These are phyloP conservation scores for Diglossa brunneiventris DNA, from an alignment of 2,113 vertebrate genomes.

Conservation along the genomic window DNA sequence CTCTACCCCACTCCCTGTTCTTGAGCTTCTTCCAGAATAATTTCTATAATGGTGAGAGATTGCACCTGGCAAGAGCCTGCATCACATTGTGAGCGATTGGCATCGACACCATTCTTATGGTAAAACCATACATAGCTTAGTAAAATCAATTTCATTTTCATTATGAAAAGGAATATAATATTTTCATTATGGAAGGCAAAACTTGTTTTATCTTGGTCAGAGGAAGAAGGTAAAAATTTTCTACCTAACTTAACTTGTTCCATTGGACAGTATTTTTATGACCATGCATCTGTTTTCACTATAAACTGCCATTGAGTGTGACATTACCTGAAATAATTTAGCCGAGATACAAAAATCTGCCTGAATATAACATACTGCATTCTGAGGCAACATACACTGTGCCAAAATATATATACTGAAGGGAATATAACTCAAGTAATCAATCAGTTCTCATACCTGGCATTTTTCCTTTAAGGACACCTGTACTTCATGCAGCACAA, in stretches of 20 bases:
- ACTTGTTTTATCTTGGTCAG: not conserved
- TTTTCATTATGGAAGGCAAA: not conserved
- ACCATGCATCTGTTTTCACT: not conserved
- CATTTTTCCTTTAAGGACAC: not conserved
- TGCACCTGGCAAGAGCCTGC: not conserved
- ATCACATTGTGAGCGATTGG: not conserved
- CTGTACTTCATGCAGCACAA: not conserved
- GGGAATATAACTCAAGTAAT: not conserved
- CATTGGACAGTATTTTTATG: not conserved
- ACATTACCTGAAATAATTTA: not conserved
- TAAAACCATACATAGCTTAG: not conserved
- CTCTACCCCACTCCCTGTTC: not conserved
- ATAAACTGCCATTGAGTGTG: not conserved
- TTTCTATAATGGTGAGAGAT: not conserved
- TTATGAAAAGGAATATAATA: not conserved
- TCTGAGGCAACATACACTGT: not conserved
- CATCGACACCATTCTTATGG: not conserved
- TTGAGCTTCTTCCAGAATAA: not conserved
- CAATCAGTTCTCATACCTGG: not conserved
- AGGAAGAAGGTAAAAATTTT: not conserved
- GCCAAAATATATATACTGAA: not conserved
- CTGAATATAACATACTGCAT: not conserved
- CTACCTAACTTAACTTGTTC: not conserved
- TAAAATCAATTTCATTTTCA: not conserved
- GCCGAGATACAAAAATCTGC: not conserved